These are phyloP conservation scores for Pangasianodon gigas DNA, from an alignment of 2,113 vertebrate species.

Conservation along the genomic window DNA sequence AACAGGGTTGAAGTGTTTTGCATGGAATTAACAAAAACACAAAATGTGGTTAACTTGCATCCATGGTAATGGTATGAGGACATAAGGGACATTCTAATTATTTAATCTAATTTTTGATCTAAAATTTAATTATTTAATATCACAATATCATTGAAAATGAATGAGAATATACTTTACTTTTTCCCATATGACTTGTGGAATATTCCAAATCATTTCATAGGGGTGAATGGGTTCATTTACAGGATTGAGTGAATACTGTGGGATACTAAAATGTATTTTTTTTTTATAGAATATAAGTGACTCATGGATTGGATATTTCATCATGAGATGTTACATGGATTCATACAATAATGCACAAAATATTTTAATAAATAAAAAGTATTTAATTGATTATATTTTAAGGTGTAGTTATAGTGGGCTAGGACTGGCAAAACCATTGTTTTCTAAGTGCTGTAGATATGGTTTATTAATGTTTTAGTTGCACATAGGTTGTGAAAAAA, in stretches of 20 bases:
- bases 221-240: neutral
- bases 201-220: neutral
- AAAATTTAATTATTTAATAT: too few species aligned
- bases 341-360: neutral
- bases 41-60: neutral
- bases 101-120: neutral
- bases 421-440: neutral
- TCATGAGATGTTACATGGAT: neutral
- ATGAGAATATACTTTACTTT: too few species aligned
- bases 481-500: neutral
- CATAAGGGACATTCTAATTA: neutral
- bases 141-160: neutral
- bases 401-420: neutral
- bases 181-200: neutral
- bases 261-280: neutral
- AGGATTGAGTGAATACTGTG: neutral
- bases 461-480: neutral
- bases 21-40: neutral
- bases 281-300: neutral
- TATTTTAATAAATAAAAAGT: neutral
- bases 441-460: neutral
- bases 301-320: neutral
- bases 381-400: neutral
- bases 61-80: neutral
- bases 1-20: neutral